phyloP scores from a whole-genome alignment of 2,888 invertebrate genomes.

The Papilio protenor region DNA sequence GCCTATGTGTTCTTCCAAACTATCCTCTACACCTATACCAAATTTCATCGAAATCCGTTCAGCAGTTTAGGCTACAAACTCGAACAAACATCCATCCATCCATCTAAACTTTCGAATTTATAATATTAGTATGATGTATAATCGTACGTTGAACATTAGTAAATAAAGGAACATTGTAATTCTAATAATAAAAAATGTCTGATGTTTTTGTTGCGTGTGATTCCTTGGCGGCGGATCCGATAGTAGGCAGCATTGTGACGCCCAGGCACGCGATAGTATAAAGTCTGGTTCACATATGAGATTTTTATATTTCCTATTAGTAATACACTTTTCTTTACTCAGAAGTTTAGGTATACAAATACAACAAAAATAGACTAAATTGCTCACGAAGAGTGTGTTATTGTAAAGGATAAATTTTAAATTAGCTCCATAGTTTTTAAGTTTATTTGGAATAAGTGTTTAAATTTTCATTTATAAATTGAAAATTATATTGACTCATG shows the following conservation, averaged over 20 bases:
- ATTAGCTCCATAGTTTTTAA: too few relatives aligned
- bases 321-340: background rate
- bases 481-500: background rate
- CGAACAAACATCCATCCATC: too few relatives aligned
- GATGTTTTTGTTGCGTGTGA: slow-evolving; percentile 31
- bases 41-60: too few relatives aligned
- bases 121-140: too few relatives aligned
- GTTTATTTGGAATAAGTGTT: too few relatives aligned
- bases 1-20: too few relatives aligned
- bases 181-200: slow-evolving; percentile 25
- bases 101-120: too few relatives aligned
- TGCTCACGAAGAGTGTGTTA: background rate
- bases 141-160: background rate
- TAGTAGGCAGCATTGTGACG: slow-evolving; percentile 23
- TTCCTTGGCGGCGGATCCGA: slow-evolving; percentile 21
- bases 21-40: too few relatives aligned
- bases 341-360: background rate
- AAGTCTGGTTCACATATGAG: slow-evolving; percentile 5
- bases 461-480: too few relatives aligned
- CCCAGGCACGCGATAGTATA: slow-evolving; percentile 28
- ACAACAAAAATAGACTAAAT: background rate
- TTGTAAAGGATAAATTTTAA: background rate
- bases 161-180: slow-evolving; percentile 1
- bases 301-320: background rate
- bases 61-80: too few relatives aligned